These are phyloP conservation scores for Muscina levida DNA, from an alignment of 2,888 invertebrate species.

Conservation along the genomic window DNA sequence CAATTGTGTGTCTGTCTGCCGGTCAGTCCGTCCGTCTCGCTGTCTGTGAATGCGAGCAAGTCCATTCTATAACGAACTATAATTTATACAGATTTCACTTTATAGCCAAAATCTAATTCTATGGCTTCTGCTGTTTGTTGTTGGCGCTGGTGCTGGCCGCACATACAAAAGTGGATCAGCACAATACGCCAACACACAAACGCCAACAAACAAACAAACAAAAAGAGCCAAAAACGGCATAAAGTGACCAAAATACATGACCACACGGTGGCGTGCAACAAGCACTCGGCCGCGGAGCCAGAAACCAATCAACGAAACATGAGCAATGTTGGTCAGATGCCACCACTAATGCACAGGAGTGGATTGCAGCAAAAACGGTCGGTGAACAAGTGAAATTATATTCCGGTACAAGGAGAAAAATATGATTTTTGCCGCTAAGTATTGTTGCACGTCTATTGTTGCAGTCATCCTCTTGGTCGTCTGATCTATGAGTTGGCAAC, in stretches of 20 bases:
- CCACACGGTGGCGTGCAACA: slow-evolving; percentile 3
- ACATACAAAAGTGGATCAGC: slow-evolving; percentile 56
- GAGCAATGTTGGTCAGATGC: slow-evolving; percentile 52
- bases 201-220: slow-evolving; percentile 55
- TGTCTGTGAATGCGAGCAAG: background rate
- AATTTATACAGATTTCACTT: slow-evolving; percentile 66
- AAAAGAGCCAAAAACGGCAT: slow-evolving; percentile 29
- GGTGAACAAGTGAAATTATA: slow-evolving; percentile 30
- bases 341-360: slow-evolving; percentile 1
- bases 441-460: background rate
- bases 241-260: slow-evolving; percentile 32
- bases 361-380: background rate
- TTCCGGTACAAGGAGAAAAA: slow-evolving; percentile 13
- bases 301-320: slow-evolving; percentile 42
- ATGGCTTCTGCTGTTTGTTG: background rate
- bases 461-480: background rate
- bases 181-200: slow-evolving; percentile 54
- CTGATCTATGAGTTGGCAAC: background rate
- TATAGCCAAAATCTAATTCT: slow-evolving; percentile 57
- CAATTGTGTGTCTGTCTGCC: slow-evolving; percentile 19
- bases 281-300: slow-evolving; percentile 43
- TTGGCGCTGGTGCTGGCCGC: slow-evolving; percentile 2
- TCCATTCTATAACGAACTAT: slow-evolving; percentile 51
- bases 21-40: background rate
- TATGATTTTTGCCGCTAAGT: slow-evolving; percentile 11